phyloP scores from a whole-genome alignment of 2,113 vertebrate genomes.

The Rhinopomastus cyanomelas region DNA sequence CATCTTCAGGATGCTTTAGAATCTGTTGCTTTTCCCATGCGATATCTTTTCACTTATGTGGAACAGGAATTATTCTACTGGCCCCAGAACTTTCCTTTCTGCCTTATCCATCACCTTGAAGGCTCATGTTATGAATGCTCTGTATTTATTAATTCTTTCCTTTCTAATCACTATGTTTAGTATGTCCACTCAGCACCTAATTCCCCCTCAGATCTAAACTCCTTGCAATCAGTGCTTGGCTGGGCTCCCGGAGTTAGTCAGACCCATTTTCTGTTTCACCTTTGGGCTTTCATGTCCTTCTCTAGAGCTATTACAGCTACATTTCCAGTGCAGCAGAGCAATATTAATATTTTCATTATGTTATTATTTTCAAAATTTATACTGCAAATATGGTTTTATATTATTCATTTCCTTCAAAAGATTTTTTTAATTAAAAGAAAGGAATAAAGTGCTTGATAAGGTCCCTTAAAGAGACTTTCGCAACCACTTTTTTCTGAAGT shows the following conservation, averaged over 20 bases:
- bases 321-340: not conserved
- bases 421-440: not conserved
- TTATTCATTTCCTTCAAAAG: not conserved
- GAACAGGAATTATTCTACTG: not conserved
- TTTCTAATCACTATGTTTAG: constrained; percentile 58
- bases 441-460: not conserved
- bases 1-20: constrained; percentile 16
- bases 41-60: not conserved
- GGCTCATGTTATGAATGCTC: not conserved
- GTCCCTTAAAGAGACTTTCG: not conserved
- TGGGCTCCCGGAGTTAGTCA: constrained; percentile 42
- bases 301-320: not conserved
- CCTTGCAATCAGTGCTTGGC: constrained; percentile 52
- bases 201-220: constrained; percentile 26
- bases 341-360: constrained; percentile 9
- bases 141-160: constrained; percentile 64
- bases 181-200: constrained; percentile 47
- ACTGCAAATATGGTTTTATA: not conserved
- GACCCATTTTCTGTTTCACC: constrained; percentile 40
- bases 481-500: not conserved
- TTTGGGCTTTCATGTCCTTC: constrained; percentile 4
- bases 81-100: not conserved
- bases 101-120: not conserved
- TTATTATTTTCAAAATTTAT: not conserved
- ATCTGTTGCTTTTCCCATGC: not conserved